These are phyloP conservation scores for Oxyruncus cristatus DNA, from an alignment of 2,113 vertebrate genomes.

Conservation along the genomic window DNA sequence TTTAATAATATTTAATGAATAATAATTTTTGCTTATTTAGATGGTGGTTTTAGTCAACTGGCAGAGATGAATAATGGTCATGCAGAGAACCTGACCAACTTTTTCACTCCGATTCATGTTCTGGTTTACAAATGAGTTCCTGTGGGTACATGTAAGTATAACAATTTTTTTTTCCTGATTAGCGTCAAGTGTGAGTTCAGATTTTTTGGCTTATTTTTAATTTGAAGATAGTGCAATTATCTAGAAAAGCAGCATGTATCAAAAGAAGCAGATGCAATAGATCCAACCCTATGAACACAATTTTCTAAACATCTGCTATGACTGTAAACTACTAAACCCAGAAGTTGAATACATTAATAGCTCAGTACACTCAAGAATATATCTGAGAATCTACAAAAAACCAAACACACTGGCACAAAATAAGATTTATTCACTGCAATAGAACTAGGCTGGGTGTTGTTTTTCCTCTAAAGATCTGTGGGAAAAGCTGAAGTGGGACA, in stretches of 20 bases:
- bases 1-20: neutral
- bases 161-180: neutral
- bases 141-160: neutral
- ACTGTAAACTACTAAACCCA: neutral
- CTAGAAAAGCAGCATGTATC: slow-evolving; percentile 30
- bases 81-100: neutral
- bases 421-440: neutral
- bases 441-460: neutral
- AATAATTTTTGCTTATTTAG: neutral
- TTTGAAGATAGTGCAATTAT: slow-evolving; percentile 24
- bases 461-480: neutral
- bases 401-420: neutral
- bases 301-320: slow-evolving; percentile 48
- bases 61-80: neutral
- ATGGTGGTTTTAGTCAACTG: neutral
- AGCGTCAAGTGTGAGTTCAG: neutral
- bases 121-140: neutral
- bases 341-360: neutral
- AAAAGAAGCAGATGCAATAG: slow-evolving; percentile 37
- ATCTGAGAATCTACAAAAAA: neutral
- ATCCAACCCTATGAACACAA: slow-evolving; percentile 44
- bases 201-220: slow-evolving; percentile 23
- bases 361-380: neutral
- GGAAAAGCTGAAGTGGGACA: neutral
- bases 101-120: neutral